phyloP scores from a whole-genome alignment of 2,113 vertebrate genomes.

The Myrmecophaga tridactyla region DNA sequence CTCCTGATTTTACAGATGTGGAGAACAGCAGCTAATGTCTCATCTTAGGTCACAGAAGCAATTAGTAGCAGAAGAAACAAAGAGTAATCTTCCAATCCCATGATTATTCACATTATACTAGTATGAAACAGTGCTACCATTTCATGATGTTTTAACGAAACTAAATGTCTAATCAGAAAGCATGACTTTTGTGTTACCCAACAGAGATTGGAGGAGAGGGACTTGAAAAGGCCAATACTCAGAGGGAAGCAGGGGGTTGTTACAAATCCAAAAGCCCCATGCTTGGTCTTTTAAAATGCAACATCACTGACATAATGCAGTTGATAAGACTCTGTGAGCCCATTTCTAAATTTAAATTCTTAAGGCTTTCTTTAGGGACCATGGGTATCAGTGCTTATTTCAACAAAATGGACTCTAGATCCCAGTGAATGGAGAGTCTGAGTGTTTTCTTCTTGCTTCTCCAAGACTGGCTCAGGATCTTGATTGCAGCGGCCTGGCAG shows the following conservation, averaged over 20 bases:
- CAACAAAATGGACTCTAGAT: neutral
- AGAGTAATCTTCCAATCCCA: neutral
- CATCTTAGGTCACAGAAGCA: neutral
- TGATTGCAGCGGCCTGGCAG: neutral
- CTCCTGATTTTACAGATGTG: neutral
- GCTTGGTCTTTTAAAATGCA: neutral
- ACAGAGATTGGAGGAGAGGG: neutral
- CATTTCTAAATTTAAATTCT: neutral
- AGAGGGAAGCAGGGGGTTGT: neutral
- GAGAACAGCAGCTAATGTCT: neutral
- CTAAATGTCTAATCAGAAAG: neutral
- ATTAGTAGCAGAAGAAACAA: neutral
- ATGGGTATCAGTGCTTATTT: neutral
- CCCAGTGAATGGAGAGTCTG: neutral
- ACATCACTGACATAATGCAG: neutral
- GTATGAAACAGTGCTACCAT: neutral
- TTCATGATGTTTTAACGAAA: neutral
- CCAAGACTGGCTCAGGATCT: neutral
- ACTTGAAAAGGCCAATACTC: neutral
- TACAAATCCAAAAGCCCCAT: too few species aligned
- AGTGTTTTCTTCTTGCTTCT: conserved; percentile 10
- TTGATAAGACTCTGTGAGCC: neutral
- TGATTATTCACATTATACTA: neutral
- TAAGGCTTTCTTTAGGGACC: neutral
- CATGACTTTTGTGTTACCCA: neutral